phyloP scores from a whole-genome alignment of 2,797 vertebrate species.

The Falco peregrinus region DNA sequence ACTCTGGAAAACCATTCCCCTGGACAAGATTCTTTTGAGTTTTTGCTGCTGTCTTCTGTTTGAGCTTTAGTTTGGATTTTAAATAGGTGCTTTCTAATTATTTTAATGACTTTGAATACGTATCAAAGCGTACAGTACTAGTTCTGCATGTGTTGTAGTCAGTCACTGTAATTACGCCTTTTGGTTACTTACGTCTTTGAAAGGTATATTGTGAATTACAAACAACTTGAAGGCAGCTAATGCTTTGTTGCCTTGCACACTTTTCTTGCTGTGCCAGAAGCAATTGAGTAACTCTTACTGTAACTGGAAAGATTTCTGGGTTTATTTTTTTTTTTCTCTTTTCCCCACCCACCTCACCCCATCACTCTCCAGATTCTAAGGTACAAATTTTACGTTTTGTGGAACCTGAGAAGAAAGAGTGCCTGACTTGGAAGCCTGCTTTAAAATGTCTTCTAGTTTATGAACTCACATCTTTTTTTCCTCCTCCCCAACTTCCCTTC shows the following conservation, averaged over 20 bases:
- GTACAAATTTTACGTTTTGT: background rate
- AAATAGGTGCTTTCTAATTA: background rate
- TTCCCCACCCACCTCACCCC: too few relatives aligned
- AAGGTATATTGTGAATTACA: background rate
- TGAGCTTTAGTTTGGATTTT: background rate
- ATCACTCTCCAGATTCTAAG: background rate
- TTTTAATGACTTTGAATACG: background rate
- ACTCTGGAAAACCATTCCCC: background rate
- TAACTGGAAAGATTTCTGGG: background rate
- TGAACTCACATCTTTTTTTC: conserved; percentile 31
- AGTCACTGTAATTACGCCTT: background rate
- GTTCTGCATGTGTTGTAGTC: background rate
- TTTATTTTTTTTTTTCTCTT: background rate
- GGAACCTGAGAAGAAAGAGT: background rate
- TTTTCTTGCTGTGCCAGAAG: background rate
- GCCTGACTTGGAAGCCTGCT: conserved; percentile 13
- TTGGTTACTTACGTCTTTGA: background rate
- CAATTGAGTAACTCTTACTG: background rate
- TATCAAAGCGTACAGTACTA: background rate
- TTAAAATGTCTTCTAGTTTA: conserved; percentile 29
- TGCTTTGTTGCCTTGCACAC: background rate
- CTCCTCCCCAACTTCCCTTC: conserved; percentile 1
- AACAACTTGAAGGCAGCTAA: background rate
- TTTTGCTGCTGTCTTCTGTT: background rate
- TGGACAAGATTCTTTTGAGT: background rate